phyloP scores from a whole-genome alignment of 1,140 invertebrate genomes.

The Holcopasites calliopsidis region DNA sequence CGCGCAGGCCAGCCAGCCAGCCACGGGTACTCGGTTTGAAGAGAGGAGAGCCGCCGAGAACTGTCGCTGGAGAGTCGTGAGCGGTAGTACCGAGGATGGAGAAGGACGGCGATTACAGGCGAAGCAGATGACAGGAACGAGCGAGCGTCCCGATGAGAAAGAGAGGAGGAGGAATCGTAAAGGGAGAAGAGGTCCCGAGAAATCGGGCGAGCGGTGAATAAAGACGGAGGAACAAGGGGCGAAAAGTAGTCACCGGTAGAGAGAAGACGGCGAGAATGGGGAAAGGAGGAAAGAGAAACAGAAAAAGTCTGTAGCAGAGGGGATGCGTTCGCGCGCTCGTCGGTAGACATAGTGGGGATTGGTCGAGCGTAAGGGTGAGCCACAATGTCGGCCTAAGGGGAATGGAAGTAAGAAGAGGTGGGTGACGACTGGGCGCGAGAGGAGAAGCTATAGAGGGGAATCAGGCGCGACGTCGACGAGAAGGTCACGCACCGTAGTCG shows the following conservation, averaged over 20 bases:
- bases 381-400: conserved; percentile 9
- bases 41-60: conserved; percentile 42
- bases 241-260: conserved; percentile 35
- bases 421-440: conserved; percentile 43
- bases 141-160: conserved; percentile 3
- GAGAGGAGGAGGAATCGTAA: neutral
- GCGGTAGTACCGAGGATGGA: conserved; percentile 12
- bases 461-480: conserved; percentile 68
- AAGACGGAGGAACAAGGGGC: conserved; percentile 45
- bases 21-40: conserved; percentile 17
- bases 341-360: conserved; percentile 30
- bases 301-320: conserved; percentile 25
- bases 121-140: conserved; percentile 23
- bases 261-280: neutral
- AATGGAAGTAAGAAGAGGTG: conserved; percentile 48
- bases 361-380: conserved; percentile 51
- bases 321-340: conserved; percentile 57
- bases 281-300: conserved; percentile 42
- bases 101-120: conserved; percentile 10
- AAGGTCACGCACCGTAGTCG: conserved; percentile 71
- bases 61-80: conserved; percentile 45
- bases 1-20: conserved; percentile 34
- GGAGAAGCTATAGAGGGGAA: conserved; percentile 59
- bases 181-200: neutral
- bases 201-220: conserved; percentile 14